Conservation (phyloP, 2,113 vertebrate species). For the Nyctereutes procyonoides region DNA sequence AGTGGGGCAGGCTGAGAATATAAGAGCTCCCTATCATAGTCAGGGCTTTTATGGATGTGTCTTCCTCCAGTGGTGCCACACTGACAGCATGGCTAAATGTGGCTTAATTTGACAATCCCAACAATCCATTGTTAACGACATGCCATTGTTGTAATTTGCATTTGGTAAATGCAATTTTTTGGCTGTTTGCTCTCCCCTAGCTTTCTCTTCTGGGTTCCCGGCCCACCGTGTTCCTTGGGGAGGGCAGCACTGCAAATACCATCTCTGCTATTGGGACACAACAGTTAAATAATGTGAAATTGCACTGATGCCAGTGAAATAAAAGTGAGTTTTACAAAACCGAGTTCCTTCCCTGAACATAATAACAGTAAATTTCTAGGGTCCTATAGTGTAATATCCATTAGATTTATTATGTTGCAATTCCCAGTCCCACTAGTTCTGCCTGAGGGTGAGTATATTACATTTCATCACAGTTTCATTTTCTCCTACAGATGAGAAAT, state of each 20-base stretch:
- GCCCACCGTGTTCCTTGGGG: conserved; percentile 73
- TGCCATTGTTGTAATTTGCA: conserved; percentile 76
- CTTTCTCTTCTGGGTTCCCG: conserved; percentile 79
- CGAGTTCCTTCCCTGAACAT: conserved; percentile 89
- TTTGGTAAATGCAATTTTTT: conserved; percentile 79
- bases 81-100: conserved; percentile 64
- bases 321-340: conserved; percentile 93
- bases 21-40: conserved; percentile 31
- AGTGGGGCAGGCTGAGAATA: conserved; percentile 35
- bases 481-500: conserved; percentile 99
- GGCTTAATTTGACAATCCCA: conserved; percentile 61
- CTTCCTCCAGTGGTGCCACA: conserved; percentile 43
- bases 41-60: background rate
- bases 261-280: conserved; percentile 90
- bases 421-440: conserved; percentile 97
- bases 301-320: conserved; percentile 91
- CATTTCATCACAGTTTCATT: conserved; percentile 99
- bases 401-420: conserved; percentile 99
- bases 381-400: conserved; percentile 97
- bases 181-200: conserved; percentile 66
- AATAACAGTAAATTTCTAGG: conserved; percentile 94
- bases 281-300: conserved; percentile 95
- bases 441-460: conserved; percentile 99
- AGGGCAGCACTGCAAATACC: conserved; percentile 83
- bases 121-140: conserved; percentile 73